Base-by-base conservation (phyloP, 2,797 vertebrate species). In the Gobionotothen gibberifrons region DNA sequence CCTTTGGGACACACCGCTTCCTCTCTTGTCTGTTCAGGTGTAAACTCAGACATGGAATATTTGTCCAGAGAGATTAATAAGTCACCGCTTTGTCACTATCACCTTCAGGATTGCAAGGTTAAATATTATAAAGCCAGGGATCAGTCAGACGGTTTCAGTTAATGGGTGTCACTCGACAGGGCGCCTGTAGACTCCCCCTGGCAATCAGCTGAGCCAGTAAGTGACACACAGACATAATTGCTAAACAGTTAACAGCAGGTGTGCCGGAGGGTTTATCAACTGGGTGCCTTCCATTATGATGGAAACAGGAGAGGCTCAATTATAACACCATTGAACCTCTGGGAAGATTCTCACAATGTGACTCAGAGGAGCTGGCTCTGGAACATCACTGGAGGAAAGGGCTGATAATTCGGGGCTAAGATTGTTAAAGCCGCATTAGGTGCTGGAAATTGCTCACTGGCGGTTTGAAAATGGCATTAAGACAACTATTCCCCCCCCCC, bases 241-340 rank as follows among this genome's bases (percentile, higher is more conserved):
- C 73, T 68, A 54, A 71, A 84, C 21, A 64, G 66, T 58, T 78
- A 74, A 81, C 72, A 74, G 85, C 82, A 82, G 85, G 74, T 78
- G 79, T 58, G 86, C 71, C 21, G 0, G 16, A 75, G 65, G 81
- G 51, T 62, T 85, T 78, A 73, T 79, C 68, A 73, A 68, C 55
- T 59, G 57, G 70, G 15, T 64, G 57, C 32, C 72, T 74, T 72
- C 42, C 63, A 78, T 75, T 54, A 49, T 52, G 58, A 61, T 47
- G 32, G 49, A 53, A 74, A 78, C 62, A 55, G 1, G 14, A 67
- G 46, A 60, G 46, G 46, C 54, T 78, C 56, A 57, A 71, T 83
- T 78, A 69, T 69, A 60, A 76, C 76, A 78, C 44, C 21, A 52
- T 5, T 44, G 67, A 81, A 72, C 73, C 78, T 72, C 74, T 69